A percentile compares a stretch with the other conserved stretches of the same genome.
Conservation (phyloP, 2,797 vertebrate species). For the Psittacula echo region DNA sequence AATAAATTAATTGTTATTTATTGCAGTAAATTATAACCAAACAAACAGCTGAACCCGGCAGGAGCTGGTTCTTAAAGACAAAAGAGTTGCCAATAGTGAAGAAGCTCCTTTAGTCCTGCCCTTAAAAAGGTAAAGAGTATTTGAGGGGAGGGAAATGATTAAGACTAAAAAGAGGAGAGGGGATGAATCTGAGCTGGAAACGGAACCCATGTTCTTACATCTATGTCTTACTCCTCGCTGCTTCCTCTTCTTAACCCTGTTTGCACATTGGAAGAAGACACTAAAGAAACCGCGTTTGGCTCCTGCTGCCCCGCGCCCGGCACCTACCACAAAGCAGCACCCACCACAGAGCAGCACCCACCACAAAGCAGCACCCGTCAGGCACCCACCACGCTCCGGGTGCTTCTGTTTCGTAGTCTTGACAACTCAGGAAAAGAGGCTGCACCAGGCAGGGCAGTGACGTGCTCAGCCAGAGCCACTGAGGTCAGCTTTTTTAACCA, state of each 20-base stretch:
- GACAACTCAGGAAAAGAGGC: slow-evolving; percentile 65
- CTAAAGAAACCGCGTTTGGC: neutral
- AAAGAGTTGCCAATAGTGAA: slow-evolving; percentile 50
- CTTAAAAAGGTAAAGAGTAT: slow-evolving; percentile 23
- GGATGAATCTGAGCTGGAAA: neutral
- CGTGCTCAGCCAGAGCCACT: neutral
- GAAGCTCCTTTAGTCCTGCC: slow-evolving; percentile 37
- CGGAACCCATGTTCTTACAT: neutral
- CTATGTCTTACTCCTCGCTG: neutral
- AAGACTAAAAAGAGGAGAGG: neutral
- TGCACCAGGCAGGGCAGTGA: slow-evolving; percentile 29
- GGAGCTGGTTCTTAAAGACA: slow-evolving; percentile 59
- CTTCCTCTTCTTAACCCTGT: neutral
- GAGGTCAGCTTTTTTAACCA: slow-evolving; percentile 51
- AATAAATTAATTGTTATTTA: slow-evolving; percentile 76
- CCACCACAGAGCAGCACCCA: neutral
- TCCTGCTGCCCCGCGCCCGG: rapidly evolving
- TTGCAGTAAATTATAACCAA: slow-evolving; percentile 67
- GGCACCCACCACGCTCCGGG: neutral
- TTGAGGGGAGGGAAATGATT: neutral
- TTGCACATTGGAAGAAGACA: neutral
- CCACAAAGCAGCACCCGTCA: neutral
- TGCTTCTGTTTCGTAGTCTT: slow-evolving; percentile 27
- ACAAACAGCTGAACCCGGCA: slow-evolving; percentile 57
- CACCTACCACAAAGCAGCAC: neutral